Base-by-base conservation (phyloP, 1,140 invertebrate species). In the Drosophila neocordata region DNA sequence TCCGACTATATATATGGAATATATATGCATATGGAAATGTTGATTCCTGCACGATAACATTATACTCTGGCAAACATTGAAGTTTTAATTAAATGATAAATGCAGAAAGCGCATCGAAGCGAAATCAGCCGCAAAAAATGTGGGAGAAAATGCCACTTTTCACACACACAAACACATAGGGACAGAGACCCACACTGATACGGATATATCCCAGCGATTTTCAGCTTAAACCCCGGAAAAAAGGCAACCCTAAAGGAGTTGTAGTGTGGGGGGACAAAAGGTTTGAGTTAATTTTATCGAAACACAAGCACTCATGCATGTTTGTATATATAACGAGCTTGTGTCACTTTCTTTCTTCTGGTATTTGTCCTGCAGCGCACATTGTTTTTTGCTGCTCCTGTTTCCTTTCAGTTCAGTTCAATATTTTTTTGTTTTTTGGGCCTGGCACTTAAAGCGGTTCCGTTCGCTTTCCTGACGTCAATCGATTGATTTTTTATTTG, bases 71-170 rank as follows among this genome's bases (percentile, higher is more conserved):
- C 37, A 15, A 57, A 72, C 58, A 73, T 76, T 69, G 75, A 76
- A 58, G 66, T 72, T 70, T 87, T 76, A 82, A 87, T 87, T 88
- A 82, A 88, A 87, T 82, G 79, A 88, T 87, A 88, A 88, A 87
- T 73, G 44, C 38, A 27, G 35, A 37, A 65, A 56, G 41, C 20
- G 57, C 61, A 73, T 8, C 61, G 51, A 73, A 41, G 64, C 73
- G 44, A 58, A 81, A 65, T 78, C 82, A 65, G 55, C 65, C 51
- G 65, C 48, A 44, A 77, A 76, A 60, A 64, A 59, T 73, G 62
- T 53, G 41, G 20, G 41, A 18, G 41, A 35, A 48, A 48, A 20
- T 48, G 41, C 41, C 41, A 48, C 41, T 9, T 35, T 35, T 35
- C 34, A 9, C 11, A 48, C 41, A 41, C 38, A 48, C 41, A 41